Conservation (phyloP, 2,113 vertebrate genomes). For the Motacilla alba region DNA sequence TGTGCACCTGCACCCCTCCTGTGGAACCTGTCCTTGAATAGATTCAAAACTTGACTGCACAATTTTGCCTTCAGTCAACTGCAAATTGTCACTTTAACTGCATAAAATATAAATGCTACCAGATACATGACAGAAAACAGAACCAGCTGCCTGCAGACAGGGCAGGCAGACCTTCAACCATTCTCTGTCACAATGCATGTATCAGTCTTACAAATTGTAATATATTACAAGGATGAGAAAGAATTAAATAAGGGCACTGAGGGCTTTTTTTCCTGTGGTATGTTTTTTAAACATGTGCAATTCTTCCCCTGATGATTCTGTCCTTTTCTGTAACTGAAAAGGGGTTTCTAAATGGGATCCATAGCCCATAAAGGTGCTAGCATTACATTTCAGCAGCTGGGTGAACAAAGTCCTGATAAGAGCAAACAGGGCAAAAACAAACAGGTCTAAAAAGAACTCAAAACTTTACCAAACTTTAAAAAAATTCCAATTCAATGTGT, state of each 20-base stretch:
- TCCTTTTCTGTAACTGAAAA: not conserved
- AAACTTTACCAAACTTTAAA: not conserved
- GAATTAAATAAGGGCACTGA: not conserved
- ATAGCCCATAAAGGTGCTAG: not conserved
- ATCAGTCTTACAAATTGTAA: not conserved
- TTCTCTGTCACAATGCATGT: not conserved
- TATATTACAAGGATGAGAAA: not conserved
- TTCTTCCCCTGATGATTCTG: not conserved
- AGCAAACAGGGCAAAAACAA: not conserved
- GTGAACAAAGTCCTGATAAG: not conserved
- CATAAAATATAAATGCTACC: not conserved
- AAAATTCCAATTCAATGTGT: not conserved
- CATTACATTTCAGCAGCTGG: not conserved
- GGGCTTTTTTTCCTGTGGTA: rapidly evolving
- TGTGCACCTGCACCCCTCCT: not conserved
- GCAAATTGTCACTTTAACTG: not conserved
- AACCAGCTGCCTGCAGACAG: not conserved
- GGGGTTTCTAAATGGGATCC: not conserved
- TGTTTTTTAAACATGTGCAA: not conserved
- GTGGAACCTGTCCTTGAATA: not conserved
- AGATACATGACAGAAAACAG: not conserved
- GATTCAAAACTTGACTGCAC: not conserved
- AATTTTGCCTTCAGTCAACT: not conserved
- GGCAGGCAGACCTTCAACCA: not conserved
- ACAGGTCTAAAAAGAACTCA: not conserved